Conservation (phyloP, 2,797 vertebrate species). For the Acomys russatus region DNA sequence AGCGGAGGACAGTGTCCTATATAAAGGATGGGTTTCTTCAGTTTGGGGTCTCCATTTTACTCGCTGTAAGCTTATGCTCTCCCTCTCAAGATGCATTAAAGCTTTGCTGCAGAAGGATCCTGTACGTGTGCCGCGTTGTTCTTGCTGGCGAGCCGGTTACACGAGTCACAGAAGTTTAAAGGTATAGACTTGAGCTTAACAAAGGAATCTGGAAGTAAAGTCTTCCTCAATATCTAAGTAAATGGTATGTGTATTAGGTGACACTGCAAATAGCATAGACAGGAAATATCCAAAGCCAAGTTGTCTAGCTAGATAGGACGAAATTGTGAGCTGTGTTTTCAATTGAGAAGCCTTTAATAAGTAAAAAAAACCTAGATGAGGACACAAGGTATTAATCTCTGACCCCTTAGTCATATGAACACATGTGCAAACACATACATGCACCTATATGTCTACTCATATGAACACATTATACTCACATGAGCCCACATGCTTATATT, state of each 20-base stretch:
- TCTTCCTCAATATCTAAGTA: neutral
- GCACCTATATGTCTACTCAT: neutral
- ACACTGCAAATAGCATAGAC: neutral
- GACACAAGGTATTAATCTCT: no score
- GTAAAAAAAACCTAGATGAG: neutral
- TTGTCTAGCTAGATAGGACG: no score
- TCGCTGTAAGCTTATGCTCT: no score
- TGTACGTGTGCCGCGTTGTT: no score
- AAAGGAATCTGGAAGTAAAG: neutral
- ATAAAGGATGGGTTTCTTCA: no score
- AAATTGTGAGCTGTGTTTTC: neutral
- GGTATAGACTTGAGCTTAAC: neutral
- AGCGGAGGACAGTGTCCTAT: no score
- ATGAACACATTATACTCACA: no score
- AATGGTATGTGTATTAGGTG: neutral
- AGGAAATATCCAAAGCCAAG: neutral
- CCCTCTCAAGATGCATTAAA: no score
- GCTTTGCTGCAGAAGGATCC: no score
- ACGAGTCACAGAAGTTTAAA: slow-evolving; percentile 24
- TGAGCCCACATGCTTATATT: neutral
- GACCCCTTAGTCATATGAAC: no score
- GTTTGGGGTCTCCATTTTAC: no score
- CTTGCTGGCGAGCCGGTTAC: no score
- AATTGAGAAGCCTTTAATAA: neutral
- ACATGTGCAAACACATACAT: neutral